Base-by-base conservation (phyloP, 2,888 invertebrate species). In the Papilio demoleus region DNA sequence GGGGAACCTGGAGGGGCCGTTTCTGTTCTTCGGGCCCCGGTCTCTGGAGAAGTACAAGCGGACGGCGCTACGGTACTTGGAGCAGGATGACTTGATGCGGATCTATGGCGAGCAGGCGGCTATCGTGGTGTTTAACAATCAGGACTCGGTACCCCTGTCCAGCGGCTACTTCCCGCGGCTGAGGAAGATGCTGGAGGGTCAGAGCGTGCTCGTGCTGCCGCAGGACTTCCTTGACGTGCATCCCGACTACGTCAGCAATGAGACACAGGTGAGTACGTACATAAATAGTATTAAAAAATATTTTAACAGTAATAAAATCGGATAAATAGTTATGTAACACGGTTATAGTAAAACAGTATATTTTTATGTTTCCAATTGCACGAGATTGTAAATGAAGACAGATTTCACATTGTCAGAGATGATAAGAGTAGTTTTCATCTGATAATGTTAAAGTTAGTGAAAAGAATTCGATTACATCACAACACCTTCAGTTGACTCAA, bases 71-170 rank as follows among this genome's bases (percentile, higher is more conserved):
- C 88, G 90, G 70, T 92, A 89, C 63, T 77, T 94, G 50, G 92
- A 92, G 63, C 93, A 94, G 74, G 93, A 93, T 85, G 92, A 93
- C 68, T 81, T 94, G 78, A 92, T 93, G 85, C 88, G 88, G 76
- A 89, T 94, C n/a, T 94, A 94, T 73, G 90, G 88, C 40, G 93
- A 93, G 69, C 93, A 92, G 74, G 92, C 93, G 53, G 93, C 94
- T 4, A 93, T 94, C 36, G 93, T 94, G 70, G 92, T 94, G 72
- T 94, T 94, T 75, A 93, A 94, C 67, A 93, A 94, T 76, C 94
- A 94, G 81, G 92, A 91, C 69, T 92, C 93, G 0, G 90, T 87
- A 76, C 93, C 93, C 5, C 81, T 94, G 72, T 93, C 93, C 67
- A 89, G 90, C 68, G 93, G 88, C 6, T 90, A 89, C 69, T 94